phyloP scores from a whole-genome alignment of 2,113 vertebrate genomes.

The Tinamus guttatus region DNA sequence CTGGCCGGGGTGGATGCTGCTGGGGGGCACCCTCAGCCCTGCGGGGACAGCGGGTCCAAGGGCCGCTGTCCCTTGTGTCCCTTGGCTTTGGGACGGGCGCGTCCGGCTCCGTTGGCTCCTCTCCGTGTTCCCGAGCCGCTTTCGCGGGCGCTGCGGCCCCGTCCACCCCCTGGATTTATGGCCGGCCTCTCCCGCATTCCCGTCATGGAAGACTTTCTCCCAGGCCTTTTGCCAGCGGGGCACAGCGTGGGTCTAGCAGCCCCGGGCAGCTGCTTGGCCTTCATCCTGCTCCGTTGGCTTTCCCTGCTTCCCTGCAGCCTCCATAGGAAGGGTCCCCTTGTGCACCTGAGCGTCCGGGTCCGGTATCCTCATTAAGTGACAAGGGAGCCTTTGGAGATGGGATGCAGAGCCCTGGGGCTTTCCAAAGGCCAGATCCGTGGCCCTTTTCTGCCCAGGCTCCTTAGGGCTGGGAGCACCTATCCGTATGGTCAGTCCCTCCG shows the following conservation, averaged over 20 bases:
- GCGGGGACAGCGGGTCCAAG: not conserved
- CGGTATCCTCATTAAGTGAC: no score
- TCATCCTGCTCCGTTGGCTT: not conserved
- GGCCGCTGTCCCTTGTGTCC: no score
- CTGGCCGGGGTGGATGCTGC: not conserved
- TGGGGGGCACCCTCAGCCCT: not conserved
- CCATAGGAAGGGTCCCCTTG: no score
- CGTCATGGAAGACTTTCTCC: not conserved
- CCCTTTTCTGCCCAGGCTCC: not conserved
- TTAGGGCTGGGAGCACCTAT: not conserved
- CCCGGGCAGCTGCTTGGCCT: not conserved
- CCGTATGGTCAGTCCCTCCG: not conserved
- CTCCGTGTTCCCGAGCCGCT: not conserved
- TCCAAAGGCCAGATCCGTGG: not conserved
- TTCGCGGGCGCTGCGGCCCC: not conserved
- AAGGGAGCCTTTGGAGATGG: not conserved
- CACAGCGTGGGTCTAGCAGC: not conserved
- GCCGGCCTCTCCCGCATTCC: not conserved
- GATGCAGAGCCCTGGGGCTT: not conserved
- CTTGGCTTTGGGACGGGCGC: not conserved
- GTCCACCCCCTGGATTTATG: accelerated
- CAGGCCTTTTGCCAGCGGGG: not conserved
- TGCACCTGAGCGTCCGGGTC: no score
- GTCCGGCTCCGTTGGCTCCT: not conserved
- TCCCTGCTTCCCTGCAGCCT: not conserved